Percentiles rank a stretch among this genome's conserved stretches.
These are phyloP conservation scores for Chanos chanos DNA, from an alignment of 2,797 vertebrate genomes.

Conservation along the genomic window DNA sequence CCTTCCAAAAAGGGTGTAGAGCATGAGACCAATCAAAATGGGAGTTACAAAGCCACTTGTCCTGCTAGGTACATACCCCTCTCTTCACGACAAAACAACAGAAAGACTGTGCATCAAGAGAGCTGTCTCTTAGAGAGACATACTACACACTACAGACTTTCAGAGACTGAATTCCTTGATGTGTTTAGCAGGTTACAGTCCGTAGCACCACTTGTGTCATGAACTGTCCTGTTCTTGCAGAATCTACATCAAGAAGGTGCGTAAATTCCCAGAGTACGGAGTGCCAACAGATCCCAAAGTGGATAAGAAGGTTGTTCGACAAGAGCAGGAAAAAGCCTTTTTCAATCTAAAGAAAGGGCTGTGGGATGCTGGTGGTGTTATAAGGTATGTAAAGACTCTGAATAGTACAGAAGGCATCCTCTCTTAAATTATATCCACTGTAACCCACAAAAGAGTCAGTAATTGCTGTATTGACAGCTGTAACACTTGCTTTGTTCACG, in stretches of 20 bases:
- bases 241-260: constrained; percentile 85
- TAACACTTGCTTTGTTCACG: neutral
- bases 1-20: constrained; percentile 74
- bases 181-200: too few species aligned
- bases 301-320: constrained; percentile 80
- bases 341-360: constrained; percentile 79
- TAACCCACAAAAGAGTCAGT: neutral
- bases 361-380: constrained; percentile 73
- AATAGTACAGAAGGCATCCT: too few species aligned
- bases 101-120: too few species aligned
- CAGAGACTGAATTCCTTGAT: too few species aligned
- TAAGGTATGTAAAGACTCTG: constrained; percentile 68
- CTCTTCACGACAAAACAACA: neutral
- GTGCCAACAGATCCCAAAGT: constrained; percentile 81
- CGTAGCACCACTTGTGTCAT: neutral
- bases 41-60: constrained; percentile 79
- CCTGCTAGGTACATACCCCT: constrained; percentile 73
- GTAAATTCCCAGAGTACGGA: constrained; percentile 79
- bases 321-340: constrained; percentile 83
- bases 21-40: constrained; percentile 58
- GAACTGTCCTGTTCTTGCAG: constrained; percentile 47
- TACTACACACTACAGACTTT: too few species aligned
- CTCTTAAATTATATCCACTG: neutral
- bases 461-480: neutral
- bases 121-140: too few species aligned